Evolutionary conservation across 2,113 vertebrate genomes (phyloP), one percentile per base, ranked within the genome.

Genomic region (Cyprinodon variegatus): DNA sequence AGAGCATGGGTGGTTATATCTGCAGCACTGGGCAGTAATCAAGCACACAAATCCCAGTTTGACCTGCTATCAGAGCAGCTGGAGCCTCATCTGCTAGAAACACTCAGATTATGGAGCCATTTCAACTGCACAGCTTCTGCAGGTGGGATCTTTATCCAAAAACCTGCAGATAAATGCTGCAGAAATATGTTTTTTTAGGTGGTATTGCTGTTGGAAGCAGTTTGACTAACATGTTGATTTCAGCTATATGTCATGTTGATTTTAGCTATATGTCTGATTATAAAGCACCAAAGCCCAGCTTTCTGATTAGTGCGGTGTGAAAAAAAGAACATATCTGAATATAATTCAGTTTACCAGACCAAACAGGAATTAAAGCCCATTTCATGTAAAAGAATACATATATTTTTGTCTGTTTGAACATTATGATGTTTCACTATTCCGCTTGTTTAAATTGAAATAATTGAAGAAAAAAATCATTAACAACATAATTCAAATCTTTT

Each of bases 1-100:
- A 46, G 29, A 43, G 65, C 50, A 29, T 40, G 69, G 70, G 69
- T 78, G 79, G 79, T 61, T 73, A 61, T 59, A 40, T 70, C 45
- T 64, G 68, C 76, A 71, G 68, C n/a, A 69, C 75, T 74, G 66
- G 70, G 72, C 20, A 9, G 71, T 61, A 67, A 68, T 72, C 67
- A 81, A 82, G 78, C 77, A 72, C 57, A 40, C 65, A 78, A 82
- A 78, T 89, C 79, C 77, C 77, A 4, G 53, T 78, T 82, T 77
- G 84, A 86, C 82, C 82, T 50, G 74, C 22, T 65, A 72, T 62
- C 57, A 46, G 20, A 74, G 81, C 83, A 81, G 83, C 80, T 72
- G 80, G 50, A 46, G 59, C n/a, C 81, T 36, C 71, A 72, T 11
- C 60, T 61, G 37, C 22, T 41, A 66, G 66, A 70, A 7, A 70